A percentile compares a stretch with the other conserved stretches of the same genome.
Evolutionary conservation across 2,888 invertebrate species (phyloP).

Genomic region (Chironomus riparius): DNA sequence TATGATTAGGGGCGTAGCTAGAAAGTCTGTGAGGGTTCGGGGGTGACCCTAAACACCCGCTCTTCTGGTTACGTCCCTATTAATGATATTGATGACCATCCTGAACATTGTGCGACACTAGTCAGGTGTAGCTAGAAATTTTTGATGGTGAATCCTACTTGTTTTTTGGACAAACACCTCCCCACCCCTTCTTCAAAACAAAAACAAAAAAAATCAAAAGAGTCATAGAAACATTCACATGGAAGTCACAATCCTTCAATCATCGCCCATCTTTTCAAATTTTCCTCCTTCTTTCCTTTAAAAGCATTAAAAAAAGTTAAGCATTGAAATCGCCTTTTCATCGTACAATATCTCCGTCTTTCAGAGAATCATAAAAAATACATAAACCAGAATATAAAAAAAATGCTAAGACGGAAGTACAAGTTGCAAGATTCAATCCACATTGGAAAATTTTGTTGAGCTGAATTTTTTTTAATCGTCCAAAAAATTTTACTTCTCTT

Average conservation of each 20-base stretch:
- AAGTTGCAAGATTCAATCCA: not conserved
- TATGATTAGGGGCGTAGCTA: too few relatives aligned
- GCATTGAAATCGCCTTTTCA: not conserved
- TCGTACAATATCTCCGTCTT: not conserved
- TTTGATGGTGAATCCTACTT: too few relatives aligned
- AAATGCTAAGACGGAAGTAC: not conserved
- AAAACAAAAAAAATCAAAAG: too few relatives aligned
- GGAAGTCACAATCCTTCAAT: not conserved
- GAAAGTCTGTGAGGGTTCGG: too few relatives aligned
- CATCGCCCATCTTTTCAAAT: not conserved
- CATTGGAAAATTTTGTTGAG: not conserved
- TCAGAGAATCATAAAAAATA: not conserved
- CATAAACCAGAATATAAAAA: not conserved
- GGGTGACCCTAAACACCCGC: too few relatives aligned
- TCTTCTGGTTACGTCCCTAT: too few relatives aligned
- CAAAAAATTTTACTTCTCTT: not conserved
- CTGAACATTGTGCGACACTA: too few relatives aligned
- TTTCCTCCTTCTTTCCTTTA: not conserved
- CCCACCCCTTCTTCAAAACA: too few relatives aligned
- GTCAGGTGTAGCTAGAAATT: too few relatives aligned
- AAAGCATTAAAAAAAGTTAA: not conserved
- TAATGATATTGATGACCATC: too few relatives aligned
- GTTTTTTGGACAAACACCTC: too few relatives aligned
- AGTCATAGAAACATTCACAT: too few relatives aligned
- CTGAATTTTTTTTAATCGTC: constrained; percentile 9